phyloP scores from a whole-genome alignment of 2,113 vertebrate genomes.

The Strigops habroptila region DNA sequence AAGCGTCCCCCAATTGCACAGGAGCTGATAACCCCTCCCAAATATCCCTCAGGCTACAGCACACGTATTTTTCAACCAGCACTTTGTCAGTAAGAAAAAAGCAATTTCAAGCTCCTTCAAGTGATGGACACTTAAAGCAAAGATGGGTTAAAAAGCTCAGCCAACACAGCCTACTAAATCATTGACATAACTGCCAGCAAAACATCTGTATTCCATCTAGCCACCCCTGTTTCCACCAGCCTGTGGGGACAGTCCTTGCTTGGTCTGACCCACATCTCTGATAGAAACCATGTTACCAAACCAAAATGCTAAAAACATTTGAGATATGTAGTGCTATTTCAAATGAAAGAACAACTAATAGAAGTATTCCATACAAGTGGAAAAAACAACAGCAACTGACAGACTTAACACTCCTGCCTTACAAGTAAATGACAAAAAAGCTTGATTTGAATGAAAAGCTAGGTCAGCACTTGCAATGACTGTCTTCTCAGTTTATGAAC shows the following conservation, averaged over 20 bases:
- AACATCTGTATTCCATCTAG: not conserved
- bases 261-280: not conserved
- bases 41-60: not conserved
- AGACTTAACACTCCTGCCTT: not conserved
- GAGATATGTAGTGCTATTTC: not conserved
- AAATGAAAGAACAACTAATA: not conserved
- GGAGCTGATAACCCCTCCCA: not conserved
- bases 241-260: not conserved
- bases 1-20: not conserved
- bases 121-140: not conserved
- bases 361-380: not conserved
- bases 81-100: not conserved
- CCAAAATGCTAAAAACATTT: not conserved
- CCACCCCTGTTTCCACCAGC: not conserved
- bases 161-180: not conserved
- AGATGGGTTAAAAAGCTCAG: not conserved
- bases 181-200: not conserved
- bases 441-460: not conserved
- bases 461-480: not conserved
- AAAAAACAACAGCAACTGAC: not conserved
- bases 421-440: not conserved
- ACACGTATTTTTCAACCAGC: not conserved
- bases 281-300: fast-evolving
- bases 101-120: not conserved
- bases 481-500: not conserved